Conservation (phyloP, 2,113 vertebrate species). For the Semnornis frantzii region DNA sequence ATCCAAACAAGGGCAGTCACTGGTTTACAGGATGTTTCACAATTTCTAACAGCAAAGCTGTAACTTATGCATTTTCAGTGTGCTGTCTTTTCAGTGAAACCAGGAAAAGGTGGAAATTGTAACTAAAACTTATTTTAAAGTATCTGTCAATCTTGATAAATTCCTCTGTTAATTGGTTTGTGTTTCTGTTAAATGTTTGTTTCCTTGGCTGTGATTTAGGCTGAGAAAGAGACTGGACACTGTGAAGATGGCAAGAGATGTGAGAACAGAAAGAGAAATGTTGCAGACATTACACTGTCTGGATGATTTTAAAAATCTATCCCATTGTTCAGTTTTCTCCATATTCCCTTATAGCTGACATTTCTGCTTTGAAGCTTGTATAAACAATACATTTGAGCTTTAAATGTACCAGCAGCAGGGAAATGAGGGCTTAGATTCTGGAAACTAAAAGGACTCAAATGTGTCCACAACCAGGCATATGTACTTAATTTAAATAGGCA, state of each 20-base stretch:
- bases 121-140: conserved; percentile 47
- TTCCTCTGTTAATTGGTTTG: neutral
- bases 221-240: conserved; percentile 25
- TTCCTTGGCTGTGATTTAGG: neutral
- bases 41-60: neutral
- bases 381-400: neutral
- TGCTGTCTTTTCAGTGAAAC: neutral
- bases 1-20: neutral
- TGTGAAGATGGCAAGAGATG: conserved; percentile 5
- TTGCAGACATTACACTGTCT: neutral
- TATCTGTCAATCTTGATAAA: conserved; percentile 31
- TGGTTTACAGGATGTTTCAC: neutral
- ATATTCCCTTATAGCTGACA: neutral
- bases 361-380: conserved; percentile 34
- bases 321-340: neutral
- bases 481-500: neutral
- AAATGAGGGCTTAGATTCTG: neutral
- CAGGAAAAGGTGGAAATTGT: neutral
- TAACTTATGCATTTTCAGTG: neutral
- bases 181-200: conserved; percentile 18
- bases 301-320: neutral
- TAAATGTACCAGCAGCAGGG: neutral
- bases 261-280: conserved; percentile 41
- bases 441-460: neutral
- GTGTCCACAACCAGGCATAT: neutral